Evolutionary conservation across 1,140 invertebrate species (phyloP).

Genomic region (Listronotus oregonensis): DNA sequence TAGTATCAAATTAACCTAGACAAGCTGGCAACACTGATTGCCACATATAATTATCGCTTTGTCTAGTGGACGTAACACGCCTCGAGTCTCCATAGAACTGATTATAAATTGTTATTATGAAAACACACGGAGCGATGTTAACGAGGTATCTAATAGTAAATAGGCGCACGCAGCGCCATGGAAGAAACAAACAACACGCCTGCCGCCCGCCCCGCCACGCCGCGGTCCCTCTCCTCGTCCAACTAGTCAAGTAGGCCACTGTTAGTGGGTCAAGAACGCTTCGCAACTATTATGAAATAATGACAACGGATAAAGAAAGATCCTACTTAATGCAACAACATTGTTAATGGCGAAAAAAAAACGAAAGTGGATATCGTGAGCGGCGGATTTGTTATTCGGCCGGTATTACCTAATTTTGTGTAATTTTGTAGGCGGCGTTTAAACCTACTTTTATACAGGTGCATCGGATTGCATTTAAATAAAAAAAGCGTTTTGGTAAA

Average conservation of each 20-base stretch:
- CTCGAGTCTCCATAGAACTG: too few relatives aligned
- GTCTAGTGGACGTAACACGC: too few relatives aligned
- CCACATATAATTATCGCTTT: too few relatives aligned
- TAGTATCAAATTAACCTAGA: too few relatives aligned
- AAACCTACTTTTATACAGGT: not conserved
- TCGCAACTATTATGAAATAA: slow-evolving; percentile 44
- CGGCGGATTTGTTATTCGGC: not conserved
- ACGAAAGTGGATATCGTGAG: slow-evolving; percentile 6
- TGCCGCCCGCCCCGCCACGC: not conserved
- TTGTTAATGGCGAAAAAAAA: slow-evolving; percentile 7
- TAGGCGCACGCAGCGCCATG: slow-evolving; percentile 2
- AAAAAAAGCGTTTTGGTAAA: not conserved
- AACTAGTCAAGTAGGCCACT: slow-evolving; percentile 43
- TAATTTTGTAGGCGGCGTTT: not conserved
- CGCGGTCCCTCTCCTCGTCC: not conserved
- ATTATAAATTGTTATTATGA: too few relatives aligned
- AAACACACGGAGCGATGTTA: not conserved
- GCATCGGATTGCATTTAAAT: not conserved
- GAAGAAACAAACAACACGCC: slow-evolving; percentile 5
- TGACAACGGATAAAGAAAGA: slow-evolving; percentile 16
- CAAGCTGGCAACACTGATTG: too few relatives aligned
- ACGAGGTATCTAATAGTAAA: slow-evolving; percentile 2
- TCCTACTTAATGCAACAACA: not conserved
- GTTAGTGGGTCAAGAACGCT: slow-evolving; percentile 49
- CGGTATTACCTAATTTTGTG: slow-evolving; percentile 1